Evolutionary conservation across 2,113 vertebrate genomes (phyloP).

Genomic region (Mastomys natalensis): DNA sequence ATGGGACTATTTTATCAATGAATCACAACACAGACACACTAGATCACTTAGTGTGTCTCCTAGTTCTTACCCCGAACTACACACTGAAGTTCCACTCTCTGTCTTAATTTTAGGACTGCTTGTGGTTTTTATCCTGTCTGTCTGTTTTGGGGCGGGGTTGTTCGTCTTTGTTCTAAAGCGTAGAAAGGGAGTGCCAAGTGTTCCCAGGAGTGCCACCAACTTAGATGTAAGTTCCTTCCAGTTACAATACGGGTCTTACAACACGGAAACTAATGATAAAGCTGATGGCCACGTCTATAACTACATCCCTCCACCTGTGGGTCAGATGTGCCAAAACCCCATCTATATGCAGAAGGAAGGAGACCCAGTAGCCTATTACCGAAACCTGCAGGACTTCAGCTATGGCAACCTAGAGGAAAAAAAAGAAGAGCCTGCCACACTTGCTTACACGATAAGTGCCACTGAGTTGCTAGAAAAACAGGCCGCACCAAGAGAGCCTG

Average conservation of each 20-base stretch:
- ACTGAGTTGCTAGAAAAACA: conserved; percentile 94
- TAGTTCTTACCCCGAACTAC: conserved; percentile 91
- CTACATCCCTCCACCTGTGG: conserved; percentile 95
- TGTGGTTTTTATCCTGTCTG: conserved; percentile 97
- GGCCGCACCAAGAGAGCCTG: conserved; percentile 88
- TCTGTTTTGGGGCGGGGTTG: conserved; percentile 97
- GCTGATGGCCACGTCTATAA: conserved; percentile 96
- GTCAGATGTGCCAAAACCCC: conserved; percentile 99
- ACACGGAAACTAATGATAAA: conserved; percentile 91
- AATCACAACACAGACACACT: conserved; percentile 89
- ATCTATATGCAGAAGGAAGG: conserved; percentile 99
- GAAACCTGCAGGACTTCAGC: conserved; percentile 95
- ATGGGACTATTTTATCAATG: conserved; percentile 89
- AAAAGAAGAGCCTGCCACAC: conserved; percentile 89
- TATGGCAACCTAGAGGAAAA: conserved; percentile 92
- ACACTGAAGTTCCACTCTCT: conserved; percentile 95
- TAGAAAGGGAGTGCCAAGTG: conserved; percentile 92
- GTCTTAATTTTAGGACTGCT: conserved; percentile 97
- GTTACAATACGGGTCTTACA: conserved; percentile 96
- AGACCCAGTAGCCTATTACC: conserved; percentile 94
- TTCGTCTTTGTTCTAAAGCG: conserved; percentile 98
- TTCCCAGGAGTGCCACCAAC: conserved; percentile 92
- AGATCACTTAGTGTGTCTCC: conserved; percentile 87
- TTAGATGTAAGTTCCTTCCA: conserved; percentile 96
- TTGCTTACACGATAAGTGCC: conserved; percentile 95